These are phyloP conservation scores for Austrofundulus limnaeus DNA, from an alignment of 2,113 vertebrate genomes.

Conservation along the genomic window DNA sequence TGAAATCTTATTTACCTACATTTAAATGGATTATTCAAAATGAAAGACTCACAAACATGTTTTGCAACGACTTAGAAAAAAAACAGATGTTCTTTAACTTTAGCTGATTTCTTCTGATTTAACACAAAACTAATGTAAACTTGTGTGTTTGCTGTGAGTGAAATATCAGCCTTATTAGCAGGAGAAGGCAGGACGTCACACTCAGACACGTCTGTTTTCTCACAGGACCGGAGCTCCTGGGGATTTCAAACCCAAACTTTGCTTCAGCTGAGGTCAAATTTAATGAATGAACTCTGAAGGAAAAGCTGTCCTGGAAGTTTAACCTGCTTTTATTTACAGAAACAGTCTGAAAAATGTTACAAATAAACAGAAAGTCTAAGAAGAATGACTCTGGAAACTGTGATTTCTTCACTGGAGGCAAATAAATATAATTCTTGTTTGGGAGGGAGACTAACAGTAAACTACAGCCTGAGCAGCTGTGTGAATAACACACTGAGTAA, in stretches of 20 bases:
- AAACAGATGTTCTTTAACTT: neutral
- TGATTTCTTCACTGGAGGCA: conserved; percentile 37
- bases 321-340: conserved; percentile 37
- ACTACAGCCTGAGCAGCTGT: conserved; percentile 23
- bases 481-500: conserved; percentile 57
- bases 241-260: conserved; percentile 19
- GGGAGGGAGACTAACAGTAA: conserved; percentile 33
- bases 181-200: conserved; percentile 29
- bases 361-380: conserved; percentile 37
- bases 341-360: neutral
- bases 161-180: conserved; percentile 36
- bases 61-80: conserved; percentile 1
- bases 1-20: conserved; percentile 15
- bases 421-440: conserved; percentile 61
- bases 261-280: neutral
- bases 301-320: conserved; percentile 11
- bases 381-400: conserved; percentile 14
- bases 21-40: conserved; percentile 21
- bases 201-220: conserved; percentile 58
- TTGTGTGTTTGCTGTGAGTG: conserved; percentile 22
- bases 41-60: conserved; percentile 3
- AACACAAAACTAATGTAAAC: conserved; percentile 2
- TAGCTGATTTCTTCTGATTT: neutral
- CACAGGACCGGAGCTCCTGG: conserved; percentile 28
- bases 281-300: neutral